phyloP scores from a whole-genome alignment of 2,888 invertebrate genomes.

The Melanophora roralis region DNA sequence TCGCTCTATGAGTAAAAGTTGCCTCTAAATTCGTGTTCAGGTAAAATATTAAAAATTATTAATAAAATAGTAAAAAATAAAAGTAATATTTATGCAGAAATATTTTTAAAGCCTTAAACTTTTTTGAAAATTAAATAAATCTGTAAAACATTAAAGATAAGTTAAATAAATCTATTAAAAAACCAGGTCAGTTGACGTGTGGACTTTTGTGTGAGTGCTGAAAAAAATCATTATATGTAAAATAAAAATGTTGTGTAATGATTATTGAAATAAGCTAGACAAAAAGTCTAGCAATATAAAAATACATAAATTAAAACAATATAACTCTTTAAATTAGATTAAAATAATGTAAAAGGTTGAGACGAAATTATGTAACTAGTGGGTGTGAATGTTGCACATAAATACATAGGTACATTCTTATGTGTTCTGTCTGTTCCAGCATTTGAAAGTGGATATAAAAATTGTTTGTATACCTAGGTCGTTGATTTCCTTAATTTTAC shows the following conservation, averaged over 20 bases:
- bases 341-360: neutral
- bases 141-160: neutral
- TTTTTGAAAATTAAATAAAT: neutral
- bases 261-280: neutral
- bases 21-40: slow-evolving; percentile 56
- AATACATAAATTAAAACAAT: neutral
- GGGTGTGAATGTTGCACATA: neutral
- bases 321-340: neutral
- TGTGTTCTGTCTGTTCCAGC: no score
- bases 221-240: slow-evolving; percentile 21
- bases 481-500: no score
- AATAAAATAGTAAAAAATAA: slow-evolving; percentile 20
- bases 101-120: no score
- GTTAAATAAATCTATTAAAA: slow-evolving; percentile 12
- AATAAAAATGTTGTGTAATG: slow-evolving; percentile 49
- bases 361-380: slow-evolving; percentile 44
- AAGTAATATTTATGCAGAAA: neutral
- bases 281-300: neutral
- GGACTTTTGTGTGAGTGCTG: slow-evolving; percentile 9
- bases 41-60: slow-evolving; percentile 54
- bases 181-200: slow-evolving; percentile 64
- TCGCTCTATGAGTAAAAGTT: slow-evolving; percentile 50
- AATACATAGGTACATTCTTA: no score
- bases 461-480: no score
- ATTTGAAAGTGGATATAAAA: no score